Conservation (phyloP, 2,888 invertebrate genomes). For the Halocaridina rubra region DNA sequence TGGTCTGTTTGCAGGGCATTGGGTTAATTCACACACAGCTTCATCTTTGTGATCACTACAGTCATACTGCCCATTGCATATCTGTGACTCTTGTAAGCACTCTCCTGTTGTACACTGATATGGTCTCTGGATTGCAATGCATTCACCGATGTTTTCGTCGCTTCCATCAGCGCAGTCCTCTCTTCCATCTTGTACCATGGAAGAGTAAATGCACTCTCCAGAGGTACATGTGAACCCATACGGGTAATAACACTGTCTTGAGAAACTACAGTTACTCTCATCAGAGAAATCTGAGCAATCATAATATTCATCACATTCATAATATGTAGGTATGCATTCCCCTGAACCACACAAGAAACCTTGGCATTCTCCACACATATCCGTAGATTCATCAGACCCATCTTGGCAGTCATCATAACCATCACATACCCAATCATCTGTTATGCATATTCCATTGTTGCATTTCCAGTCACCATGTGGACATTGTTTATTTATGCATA, state of each 20-base stretch:
- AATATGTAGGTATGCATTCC: too few species aligned
- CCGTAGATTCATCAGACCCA: background rate
- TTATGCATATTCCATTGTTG: background rate
- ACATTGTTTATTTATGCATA: background rate
- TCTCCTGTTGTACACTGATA: background rate
- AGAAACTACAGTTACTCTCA: background rate
- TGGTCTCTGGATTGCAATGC: background rate
- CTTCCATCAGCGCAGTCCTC: background rate
- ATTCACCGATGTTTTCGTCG: background rate
- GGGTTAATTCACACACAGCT: background rate
- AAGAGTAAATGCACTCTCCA: background rate
- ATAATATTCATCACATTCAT: background rate
- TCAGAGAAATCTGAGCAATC: background rate
- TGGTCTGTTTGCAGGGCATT: background rate
- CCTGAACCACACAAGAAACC: background rate
- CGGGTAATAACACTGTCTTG: background rate
- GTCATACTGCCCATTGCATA: background rate
- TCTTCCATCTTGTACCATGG: background rate
- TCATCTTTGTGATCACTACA: background rate
- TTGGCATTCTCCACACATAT: background rate
- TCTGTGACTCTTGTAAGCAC: background rate
- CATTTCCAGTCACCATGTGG: background rate
- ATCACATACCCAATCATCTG: background rate
- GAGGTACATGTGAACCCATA: background rate
- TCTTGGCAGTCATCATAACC: background rate